These are phyloP conservation scores for Entomyzon cyanotis DNA, from an alignment of 2,113 vertebrate genomes.

Conservation along the genomic window DNA sequence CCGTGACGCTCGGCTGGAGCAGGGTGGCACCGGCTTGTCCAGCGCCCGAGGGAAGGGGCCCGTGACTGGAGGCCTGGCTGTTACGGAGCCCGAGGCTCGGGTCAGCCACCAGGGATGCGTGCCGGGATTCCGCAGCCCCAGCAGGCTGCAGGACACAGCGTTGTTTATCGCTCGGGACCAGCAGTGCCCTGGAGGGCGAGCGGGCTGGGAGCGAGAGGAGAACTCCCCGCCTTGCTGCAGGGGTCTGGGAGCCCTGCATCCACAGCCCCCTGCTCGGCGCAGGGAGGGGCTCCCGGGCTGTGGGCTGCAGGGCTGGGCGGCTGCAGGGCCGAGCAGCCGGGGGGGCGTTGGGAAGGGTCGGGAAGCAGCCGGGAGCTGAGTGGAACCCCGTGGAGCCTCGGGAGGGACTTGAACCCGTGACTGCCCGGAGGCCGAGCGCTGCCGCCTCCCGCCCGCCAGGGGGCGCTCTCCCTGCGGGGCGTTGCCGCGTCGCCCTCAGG, in stretches of 20 bases:
- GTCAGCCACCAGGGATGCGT: not conserved
- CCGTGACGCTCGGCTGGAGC: rapidly evolving
- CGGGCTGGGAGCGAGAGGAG: not conserved
- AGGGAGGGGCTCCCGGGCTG: not conserved
- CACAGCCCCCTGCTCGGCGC: not conserved
- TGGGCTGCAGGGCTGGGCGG: too few relatives aligned
- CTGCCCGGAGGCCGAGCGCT: rapidly evolving
- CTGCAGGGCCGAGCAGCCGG: not conserved
- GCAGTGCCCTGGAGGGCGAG: rapidly evolving
- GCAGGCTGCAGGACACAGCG: not conserved
- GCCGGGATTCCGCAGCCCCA: not conserved
- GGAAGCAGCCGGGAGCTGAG: not conserved
- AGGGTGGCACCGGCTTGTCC: rapidly evolving
- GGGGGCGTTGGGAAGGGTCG: not conserved
- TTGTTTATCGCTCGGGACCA: rapidly evolving
- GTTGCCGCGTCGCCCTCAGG: too few relatives aligned
- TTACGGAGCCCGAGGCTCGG: rapidly evolving
- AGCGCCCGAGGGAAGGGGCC: not conserved
- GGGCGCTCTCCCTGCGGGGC: not conserved
- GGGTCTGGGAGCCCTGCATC: not conserved
- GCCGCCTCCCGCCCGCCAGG: not conserved
- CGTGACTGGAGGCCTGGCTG: rapidly evolving
- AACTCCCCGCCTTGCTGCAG: not conserved
- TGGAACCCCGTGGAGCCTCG: not conserved
- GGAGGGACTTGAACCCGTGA: rapidly evolving